Evolutionary conservation across 1,140 invertebrate genomes (phyloP), one percentile per base, ranked within the genome.

Genomic region (Panagrolaimus sp.): DNA sequence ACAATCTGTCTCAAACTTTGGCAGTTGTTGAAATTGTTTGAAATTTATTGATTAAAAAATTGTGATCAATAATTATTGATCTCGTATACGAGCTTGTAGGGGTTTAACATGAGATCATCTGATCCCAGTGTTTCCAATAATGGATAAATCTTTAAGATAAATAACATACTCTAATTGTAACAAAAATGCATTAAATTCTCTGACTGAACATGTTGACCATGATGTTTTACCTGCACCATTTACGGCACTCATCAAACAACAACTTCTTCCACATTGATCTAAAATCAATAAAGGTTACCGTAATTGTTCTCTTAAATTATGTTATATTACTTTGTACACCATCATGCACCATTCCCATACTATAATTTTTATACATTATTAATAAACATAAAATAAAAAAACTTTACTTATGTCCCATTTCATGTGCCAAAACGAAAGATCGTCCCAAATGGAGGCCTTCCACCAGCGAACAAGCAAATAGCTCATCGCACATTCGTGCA

Each of bases 201-300:
- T 63, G 1, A 78, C 80, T 1, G 78, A 83, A 58, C 82, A 82
- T 24, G 70, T 71, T 17, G 74, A 77, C 80, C 80, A 82, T 6
- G 82, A 83, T n/a, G 80, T 82, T 68, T 82, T 82, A 12, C 80
- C 80, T 21, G 80, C 80, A 38, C 80, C 80, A 74, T 82, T 82
- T 24, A 82, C 82, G 9, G 80, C 80, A 15, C 78, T 81, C 80
- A 82, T 82, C 38, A 82, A 62, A 70, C 82, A 82, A 63, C 80
- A 83, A 10, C 76, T 74, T 10, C 78, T 65, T 8, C 76, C 74
- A 58, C 80, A 82, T 52, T 83, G 80, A 67, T 82, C 32, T 38
- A 38, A 38, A 38, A 38, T 38, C 32, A 38, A 4, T 38, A 4
- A 38, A 38, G 2, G 32, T 38, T 4, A 38, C 32, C 7, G 2